phyloP scores from a whole-genome alignment of 2,113 vertebrate species.

The Origma solitaria region DNA sequence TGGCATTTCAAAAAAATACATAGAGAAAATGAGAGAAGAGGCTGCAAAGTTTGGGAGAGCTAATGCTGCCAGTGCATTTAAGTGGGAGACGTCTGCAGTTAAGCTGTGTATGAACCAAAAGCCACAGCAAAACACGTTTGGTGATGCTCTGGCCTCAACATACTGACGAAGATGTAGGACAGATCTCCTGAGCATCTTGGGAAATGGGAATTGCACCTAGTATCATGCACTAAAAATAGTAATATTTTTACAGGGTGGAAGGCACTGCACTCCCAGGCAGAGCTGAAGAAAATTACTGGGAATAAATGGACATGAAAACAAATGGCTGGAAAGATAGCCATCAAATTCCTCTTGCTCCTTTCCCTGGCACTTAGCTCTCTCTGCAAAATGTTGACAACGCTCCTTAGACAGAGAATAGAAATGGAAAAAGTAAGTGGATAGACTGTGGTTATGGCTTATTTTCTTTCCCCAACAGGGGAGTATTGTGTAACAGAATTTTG shows the following conservation, averaged over 20 bases:
- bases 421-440: slow-evolving; percentile 51
- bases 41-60: background rate
- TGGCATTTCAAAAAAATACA: background rate
- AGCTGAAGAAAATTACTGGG: background rate
- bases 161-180: background rate
- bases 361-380: background rate
- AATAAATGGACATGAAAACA: background rate
- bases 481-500: slow-evolving; percentile 43
- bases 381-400: slow-evolving; percentile 5
- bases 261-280: background rate
- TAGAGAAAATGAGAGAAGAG: background rate
- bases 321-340: slow-evolving; percentile 20
- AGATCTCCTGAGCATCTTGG: background rate
- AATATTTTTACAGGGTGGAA: background rate
- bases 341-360: slow-evolving; percentile 30
- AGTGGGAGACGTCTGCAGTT: background rate
- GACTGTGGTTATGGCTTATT: background rate
- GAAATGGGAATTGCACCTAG: background rate
- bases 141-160: background rate
- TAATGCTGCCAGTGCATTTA: background rate
- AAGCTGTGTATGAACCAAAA: background rate
- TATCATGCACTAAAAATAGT: background rate
- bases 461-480: slow-evolving; percentile 24
- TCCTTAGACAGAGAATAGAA: slow-evolving; percentile 24
- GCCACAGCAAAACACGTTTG: background rate